These are phyloP conservation scores for Drosophila bipectinata DNA, from an alignment of 1,140 invertebrate species.

Conservation along the genomic window DNA sequence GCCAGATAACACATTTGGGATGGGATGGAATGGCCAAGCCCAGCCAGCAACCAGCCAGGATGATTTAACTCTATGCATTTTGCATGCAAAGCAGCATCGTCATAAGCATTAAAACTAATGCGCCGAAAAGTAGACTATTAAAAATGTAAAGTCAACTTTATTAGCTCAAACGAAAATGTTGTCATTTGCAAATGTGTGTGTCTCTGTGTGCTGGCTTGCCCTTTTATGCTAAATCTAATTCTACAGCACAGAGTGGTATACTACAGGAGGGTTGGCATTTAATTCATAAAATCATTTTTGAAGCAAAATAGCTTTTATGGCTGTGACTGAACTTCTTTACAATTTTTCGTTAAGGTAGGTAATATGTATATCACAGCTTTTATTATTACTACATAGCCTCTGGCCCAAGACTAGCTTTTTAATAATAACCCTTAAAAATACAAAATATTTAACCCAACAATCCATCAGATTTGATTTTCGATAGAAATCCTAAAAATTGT, in stretches of 20 bases:
- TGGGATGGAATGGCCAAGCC: not conserved
- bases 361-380: not conserved
- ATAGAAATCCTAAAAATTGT: not conserved
- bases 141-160: slow-evolving; percentile 68
- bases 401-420: not conserved
- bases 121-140: slow-evolving; percentile 74
- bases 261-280: not conserved
- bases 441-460: not conserved
- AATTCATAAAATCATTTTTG: not conserved
- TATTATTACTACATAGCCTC: not conserved
- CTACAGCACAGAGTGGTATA: slow-evolving; percentile 9
- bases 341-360: not conserved
- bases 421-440: not conserved
- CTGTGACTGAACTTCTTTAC: not conserved
- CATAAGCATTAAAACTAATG: slow-evolving; percentile 74
- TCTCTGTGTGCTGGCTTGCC: slow-evolving; percentile 21
- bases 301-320: not conserved
- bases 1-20: slow-evolving; percentile 5
- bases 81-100: slow-evolving; percentile 36
- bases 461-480: too few species aligned
- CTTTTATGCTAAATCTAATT: not conserved
- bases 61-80: slow-evolving; percentile 20
- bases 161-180: slow-evolving; percentile 46
- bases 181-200: slow-evolving; percentile 24
- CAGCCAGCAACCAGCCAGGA: not conserved